A percentile compares a stretch with the other conserved stretches of the same genome.
Evolutionary conservation across 2,113 vertebrate genomes (phyloP).

Genomic region (Hydrolagus affinis): DNA sequence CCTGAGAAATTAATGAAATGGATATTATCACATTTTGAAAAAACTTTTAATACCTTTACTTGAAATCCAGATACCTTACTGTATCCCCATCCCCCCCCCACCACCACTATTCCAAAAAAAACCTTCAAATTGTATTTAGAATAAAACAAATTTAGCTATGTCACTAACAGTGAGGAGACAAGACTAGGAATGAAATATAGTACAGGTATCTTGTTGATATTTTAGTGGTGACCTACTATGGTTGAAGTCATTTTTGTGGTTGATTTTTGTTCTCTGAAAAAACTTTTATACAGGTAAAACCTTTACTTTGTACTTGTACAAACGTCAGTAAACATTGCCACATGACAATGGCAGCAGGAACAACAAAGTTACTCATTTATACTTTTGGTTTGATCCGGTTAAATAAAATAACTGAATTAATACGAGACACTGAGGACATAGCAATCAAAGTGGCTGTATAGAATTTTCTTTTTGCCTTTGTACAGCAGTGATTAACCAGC

Average conservation of each 20-base stretch:
- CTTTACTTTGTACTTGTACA: neutral
- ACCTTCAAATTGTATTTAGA: neutral
- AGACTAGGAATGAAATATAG: too few species aligned
- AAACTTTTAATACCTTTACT: neutral
- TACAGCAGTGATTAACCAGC: too few species aligned
- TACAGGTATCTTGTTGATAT: neutral
- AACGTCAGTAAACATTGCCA: neutral
- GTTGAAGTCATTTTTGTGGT: neutral
- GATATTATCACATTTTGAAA: too few species aligned
- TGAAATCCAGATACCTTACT: neutral
- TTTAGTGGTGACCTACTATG: neutral
- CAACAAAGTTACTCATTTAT: constrained; percentile 1
- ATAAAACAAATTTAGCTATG: neutral
- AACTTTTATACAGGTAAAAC: too few species aligned
- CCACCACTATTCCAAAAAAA: neutral
- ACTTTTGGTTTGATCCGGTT: neutral
- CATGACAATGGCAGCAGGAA: neutral
- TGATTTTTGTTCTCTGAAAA: too few species aligned
- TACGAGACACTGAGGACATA: too few species aligned
- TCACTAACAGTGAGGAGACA: neutral
- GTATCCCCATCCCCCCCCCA: neutral
- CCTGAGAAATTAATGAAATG: too few species aligned
- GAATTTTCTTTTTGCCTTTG: too few species aligned
- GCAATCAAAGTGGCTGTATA: too few species aligned
- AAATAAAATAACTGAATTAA: neutral